Conservation (phyloP, 2,888 invertebrate species). For the Heliconius cydno region DNA sequence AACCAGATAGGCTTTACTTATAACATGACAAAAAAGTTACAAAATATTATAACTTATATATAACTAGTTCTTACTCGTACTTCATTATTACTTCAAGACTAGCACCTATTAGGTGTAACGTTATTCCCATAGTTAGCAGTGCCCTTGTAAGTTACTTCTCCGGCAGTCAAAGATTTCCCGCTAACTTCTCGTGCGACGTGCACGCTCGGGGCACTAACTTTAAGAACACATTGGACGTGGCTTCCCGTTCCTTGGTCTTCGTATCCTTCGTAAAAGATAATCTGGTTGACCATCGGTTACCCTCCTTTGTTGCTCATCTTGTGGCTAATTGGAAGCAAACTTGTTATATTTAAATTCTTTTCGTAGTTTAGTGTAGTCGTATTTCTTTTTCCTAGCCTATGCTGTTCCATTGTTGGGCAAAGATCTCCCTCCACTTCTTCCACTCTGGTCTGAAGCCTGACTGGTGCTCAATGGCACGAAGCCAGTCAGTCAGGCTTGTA, state of each 20-base stretch:
- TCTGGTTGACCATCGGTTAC: constrained; percentile 33
- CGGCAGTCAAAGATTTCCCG: constrained; percentile 8
- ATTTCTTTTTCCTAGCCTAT: too few relatives aligned
- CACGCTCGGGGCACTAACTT: not conserved
- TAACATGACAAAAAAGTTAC: not conserved
- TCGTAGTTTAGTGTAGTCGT: too few relatives aligned
- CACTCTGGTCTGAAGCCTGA: too few relatives aligned
- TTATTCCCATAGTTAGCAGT: not conserved
- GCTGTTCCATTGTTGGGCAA: too few relatives aligned
- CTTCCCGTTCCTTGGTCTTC: not conserved
- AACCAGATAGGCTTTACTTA: not conserved
- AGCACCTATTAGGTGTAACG: constrained; percentile 4
- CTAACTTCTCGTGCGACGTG: constrained; percentile 10
- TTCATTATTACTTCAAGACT: not conserved
- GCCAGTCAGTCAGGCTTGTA: too few relatives aligned
- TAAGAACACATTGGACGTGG: not conserved
- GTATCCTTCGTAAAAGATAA: constrained; percentile 24
- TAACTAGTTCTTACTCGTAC: not conserved
- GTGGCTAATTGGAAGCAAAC: not conserved
- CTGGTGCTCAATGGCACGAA: too few relatives aligned
- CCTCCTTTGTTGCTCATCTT: not conserved
- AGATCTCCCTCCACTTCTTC: too few relatives aligned
- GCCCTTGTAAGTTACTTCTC: not conserved
- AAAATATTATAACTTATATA: too few relatives aligned
- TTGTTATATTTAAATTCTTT: too few relatives aligned